Conservation (phyloP, 2,888 invertebrate species). For the Drosophila colorata region DNA sequence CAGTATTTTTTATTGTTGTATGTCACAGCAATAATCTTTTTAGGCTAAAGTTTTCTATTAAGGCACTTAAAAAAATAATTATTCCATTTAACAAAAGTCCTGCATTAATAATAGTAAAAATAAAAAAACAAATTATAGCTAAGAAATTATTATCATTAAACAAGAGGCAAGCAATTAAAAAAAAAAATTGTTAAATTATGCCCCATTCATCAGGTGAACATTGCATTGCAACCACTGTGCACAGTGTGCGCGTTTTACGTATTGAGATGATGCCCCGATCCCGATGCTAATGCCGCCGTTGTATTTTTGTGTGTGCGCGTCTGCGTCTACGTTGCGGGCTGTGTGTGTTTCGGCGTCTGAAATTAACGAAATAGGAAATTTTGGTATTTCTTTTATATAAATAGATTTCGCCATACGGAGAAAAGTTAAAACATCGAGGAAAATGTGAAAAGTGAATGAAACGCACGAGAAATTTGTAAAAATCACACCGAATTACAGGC, state of each 20-base stretch:
- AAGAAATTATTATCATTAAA: too few species aligned
- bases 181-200: neutral
- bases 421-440: slow-evolving; percentile 56
- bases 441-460: slow-evolving; percentile 75
- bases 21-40: too few species aligned
- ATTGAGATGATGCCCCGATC: slow-evolving; percentile 66
- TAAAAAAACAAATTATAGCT: too few species aligned
- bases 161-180: too few species aligned
- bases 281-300: slow-evolving; percentile 60
- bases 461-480: slow-evolving; percentile 65
- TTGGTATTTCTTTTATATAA: slow-evolving; percentile 78
- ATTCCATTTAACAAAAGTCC: too few species aligned
- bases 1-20: too few species aligned
- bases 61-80: too few species aligned
- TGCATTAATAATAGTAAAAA: too few species aligned
- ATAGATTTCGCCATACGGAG: slow-evolving; percentile 82
- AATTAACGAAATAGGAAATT: slow-evolving; percentile 82
- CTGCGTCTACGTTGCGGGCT: slow-evolving; percentile 46
- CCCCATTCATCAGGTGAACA: neutral
- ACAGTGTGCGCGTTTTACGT: slow-evolving; percentile 64
- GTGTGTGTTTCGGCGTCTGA: slow-evolving; percentile 66
- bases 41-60: too few species aligned
- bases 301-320: slow-evolving; percentile 55
- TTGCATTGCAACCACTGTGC: slow-evolving; percentile 50
- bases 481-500: slow-evolving; percentile 42